Base-by-base conservation (phyloP, 2,888 invertebrate species). In the Alentia gelatinosa region DNA sequence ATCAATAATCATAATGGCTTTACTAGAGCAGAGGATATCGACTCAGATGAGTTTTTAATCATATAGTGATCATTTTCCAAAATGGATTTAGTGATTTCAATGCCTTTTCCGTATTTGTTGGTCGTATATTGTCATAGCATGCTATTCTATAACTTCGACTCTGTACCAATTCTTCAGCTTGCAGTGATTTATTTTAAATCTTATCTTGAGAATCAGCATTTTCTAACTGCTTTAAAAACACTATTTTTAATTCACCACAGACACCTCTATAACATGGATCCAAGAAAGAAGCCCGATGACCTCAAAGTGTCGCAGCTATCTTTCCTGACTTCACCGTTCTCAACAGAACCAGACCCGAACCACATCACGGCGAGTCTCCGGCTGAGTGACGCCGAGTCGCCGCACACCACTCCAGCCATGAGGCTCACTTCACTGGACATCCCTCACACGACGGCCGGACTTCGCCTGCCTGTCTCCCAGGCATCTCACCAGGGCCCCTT, bases 241-340 rank as follows among this genome's bases (percentile, higher is more conserved):
- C n/a, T n/a, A n/a, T n/a, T n/a, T 56, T 56, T 56, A 1, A 56
- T 56, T 9, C n/a, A n/a, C n/a, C 56, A 56, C 5, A 56, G 56
- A 56, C n/a, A 9, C n/a, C 30, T 63, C 9, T 47, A 3, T 30
- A 33, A 15, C 74, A 74, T 79, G 79, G 79, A 79, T 79, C 39
- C 79, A 35, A 79, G 79, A 39, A 79, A 79, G 79, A 79, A 79
- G 39, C 37, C 79, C 0, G 79, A 79, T 39, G 79, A 79, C 39
- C 39, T 79, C 37, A 79, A 79, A n/a, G 79, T 9, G 12, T 26
- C 79, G 23, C 39, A 19, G 23, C 23, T 79, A 39, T 39, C 37
- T 39, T 79, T 79, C n/a, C 19, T 79, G 79, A 37, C 79, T 3
- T 19, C 79, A 7, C 79, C 35, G 19, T 79, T 79, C 79, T 3